phyloP scores from a whole-genome alignment of 2,888 invertebrate species.

The Metalampra italica region DNA sequence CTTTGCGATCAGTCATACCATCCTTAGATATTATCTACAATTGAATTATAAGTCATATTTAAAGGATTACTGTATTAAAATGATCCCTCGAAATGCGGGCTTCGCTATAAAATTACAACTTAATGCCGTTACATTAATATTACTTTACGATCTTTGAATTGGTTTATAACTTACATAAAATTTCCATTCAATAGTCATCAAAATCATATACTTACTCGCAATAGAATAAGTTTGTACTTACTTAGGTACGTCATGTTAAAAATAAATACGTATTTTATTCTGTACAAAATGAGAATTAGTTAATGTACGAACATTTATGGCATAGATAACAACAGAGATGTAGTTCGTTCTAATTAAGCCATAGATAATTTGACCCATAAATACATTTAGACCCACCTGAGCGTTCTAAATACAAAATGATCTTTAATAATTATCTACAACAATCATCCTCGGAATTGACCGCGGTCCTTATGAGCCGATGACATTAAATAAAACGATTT shows the following conservation, averaged over 20 bases:
- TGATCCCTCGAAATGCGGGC: constrained; percentile 46
- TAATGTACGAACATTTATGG: no score
- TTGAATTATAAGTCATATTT: constrained; percentile 7
- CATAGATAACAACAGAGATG: no score
- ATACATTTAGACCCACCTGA: constrained; percentile 7
- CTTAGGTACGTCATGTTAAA: no score
- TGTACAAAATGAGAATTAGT: no score
- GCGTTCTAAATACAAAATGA: constrained; percentile 1
- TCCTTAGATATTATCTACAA: constrained; percentile 14
- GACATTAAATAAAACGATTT: constrained; percentile 67
- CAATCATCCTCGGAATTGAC: constrained; percentile 17
- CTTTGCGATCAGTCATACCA: constrained; percentile 1
- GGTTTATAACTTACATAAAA: constrained; percentile 53
- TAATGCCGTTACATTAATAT: constrained; percentile 43
- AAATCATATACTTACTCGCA: background rate
- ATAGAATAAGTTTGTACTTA: no score
- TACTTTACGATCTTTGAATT: constrained; percentile 55
- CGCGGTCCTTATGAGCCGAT: constrained; percentile 48
- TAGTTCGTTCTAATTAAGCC: constrained; percentile 6
- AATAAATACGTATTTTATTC: no score
- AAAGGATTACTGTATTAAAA: constrained; percentile 30
- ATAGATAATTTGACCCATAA: constrained; percentile 2
- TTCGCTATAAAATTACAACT: constrained; percentile 52
- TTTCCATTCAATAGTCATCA: constrained; percentile 40
- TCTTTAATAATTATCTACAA: constrained; percentile 18